phyloP scores from a whole-genome alignment of 1,140 invertebrate species.

The Theocolax elegans region DNA sequence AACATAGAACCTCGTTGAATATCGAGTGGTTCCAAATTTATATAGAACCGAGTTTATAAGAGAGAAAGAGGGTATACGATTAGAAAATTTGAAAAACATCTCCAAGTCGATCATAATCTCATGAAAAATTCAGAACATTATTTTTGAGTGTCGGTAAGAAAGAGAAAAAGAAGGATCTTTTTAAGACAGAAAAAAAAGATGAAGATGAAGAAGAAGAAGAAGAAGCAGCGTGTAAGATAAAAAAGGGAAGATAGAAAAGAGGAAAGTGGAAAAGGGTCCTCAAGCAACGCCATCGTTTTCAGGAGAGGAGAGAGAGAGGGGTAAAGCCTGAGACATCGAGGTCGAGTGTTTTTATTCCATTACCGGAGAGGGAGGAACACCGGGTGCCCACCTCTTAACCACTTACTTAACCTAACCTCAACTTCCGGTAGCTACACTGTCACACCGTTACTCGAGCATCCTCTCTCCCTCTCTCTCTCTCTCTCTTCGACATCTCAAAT shows the following conservation, averaged over 20 bases:
- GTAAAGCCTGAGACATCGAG: conserved; percentile 41
- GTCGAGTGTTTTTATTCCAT: conserved; percentile 63
- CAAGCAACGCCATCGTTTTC: conserved; percentile 1
- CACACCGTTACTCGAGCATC: conserved; percentile 22
- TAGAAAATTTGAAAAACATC: conserved; percentile 12
- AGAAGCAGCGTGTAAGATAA: background rate
- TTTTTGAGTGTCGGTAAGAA: conserved; percentile 7
- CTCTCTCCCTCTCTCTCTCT: conserved; percentile 4
- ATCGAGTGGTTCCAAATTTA: too few relatives aligned
- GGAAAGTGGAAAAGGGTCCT: conserved; percentile 25
- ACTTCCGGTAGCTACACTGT: conserved; percentile 28
- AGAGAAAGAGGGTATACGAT: too few relatives aligned
- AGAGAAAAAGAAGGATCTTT: background rate
- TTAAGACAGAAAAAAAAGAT: background rate
- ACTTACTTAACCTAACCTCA: conserved; percentile 56
- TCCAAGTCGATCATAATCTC: background rate
- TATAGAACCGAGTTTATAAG: too few relatives aligned
- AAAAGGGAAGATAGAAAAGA: background rate
- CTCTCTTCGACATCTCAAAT: conserved; percentile 54
- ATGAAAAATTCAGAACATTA: conserved; percentile 31
- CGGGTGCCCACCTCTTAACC: conserved; percentile 53
- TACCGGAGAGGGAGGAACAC: conserved; percentile 42
- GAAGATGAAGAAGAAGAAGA: background rate
- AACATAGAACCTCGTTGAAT: too few relatives aligned
- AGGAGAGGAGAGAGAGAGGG: background rate